Base-by-base conservation (phyloP, 2,113 vertebrate species). In the Tetrao urogallus region DNA sequence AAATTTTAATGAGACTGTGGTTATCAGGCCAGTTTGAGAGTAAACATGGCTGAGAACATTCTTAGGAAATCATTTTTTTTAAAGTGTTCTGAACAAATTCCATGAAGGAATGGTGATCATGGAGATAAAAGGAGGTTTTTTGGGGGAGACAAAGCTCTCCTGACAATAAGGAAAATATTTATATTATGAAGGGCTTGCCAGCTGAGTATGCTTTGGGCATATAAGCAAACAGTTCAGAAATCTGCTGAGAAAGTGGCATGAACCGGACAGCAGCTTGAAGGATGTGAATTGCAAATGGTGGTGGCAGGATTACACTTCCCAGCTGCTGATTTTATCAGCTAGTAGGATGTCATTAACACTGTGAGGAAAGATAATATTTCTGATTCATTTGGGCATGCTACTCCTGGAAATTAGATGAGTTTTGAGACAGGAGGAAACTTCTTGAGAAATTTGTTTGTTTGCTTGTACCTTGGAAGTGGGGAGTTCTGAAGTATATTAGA, bases 281-380 rank as follows among this genome's bases (percentile, higher is more conserved):
- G 57, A 86, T 61, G 9, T 60, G 73, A 88, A 84, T 91, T 58
- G 82, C 43, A 82, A 83, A 63, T n/a, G 75, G 82, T 86, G 72
- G 57, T 78, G 40, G 34, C 72, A 89, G 67, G 76, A 50, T 91
- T 89, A 60, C 87, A 69, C 85, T 91, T 94, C 75, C 69, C 82
- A 94, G 85, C 18, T 72, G 89, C 69, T 92, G 48, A 90, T 83
- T 81, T 90, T 91, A 72, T 91, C 82, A 90, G 91, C 65, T 91
- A 65, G 73, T 75, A 65, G 89, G 82, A 87, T 86, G 45, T 88
- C 85, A 88, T 97, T 94, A 94, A n/a, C 76, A 54, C 52, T n/a
- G 42, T 72, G 76, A 88, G 72, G 69, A 86, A 91, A 88, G 60
- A 75, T 48, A 42, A 7, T 69, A 60, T 65, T 94, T 93, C 82